phyloP scores from a whole-genome alignment of 1,140 invertebrate genomes.

The Drosophila bocqueti region DNA sequence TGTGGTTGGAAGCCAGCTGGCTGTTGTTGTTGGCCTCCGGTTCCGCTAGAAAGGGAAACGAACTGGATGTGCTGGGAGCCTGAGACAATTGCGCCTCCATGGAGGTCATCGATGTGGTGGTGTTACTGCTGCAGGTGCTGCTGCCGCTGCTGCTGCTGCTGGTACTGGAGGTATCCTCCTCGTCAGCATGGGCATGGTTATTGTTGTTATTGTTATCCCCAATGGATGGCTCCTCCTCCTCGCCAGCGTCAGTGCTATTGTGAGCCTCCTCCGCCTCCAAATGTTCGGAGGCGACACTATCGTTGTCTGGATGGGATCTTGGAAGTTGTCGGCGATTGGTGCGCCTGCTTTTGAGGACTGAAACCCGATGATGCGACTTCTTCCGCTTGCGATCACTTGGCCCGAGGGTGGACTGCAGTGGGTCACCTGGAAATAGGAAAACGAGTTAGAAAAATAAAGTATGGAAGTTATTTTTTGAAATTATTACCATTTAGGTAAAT shows the following conservation, averaged over 20 bases:
- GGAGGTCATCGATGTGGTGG: slow-evolving; percentile 54
- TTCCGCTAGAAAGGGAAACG: slow-evolving; percentile 31
- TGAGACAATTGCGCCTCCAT: slow-evolving; percentile 73
- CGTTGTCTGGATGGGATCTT: slow-evolving; percentile 25
- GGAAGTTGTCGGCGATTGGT: slow-evolving; percentile 5
- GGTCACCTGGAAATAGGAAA: slow-evolving; percentile 24
- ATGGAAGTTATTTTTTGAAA: no score
- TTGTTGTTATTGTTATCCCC: slow-evolving; percentile 15
- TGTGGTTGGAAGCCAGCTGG: slow-evolving; percentile 51
- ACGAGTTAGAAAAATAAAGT: no score
- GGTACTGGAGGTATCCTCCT: slow-evolving; percentile 15
- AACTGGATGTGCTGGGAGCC: slow-evolving; percentile 63
- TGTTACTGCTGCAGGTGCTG: background rate
- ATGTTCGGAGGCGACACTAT: slow-evolving; percentile 25
- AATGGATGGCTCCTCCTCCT: slow-evolving; percentile 11
- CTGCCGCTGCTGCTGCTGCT: slow-evolving; percentile 5
- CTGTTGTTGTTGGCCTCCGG: slow-evolving; percentile 61
- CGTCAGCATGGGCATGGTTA: slow-evolving; percentile 6
- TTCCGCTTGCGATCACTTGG: slow-evolving; percentile 57
- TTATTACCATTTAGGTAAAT: background rate
- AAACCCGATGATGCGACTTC: slow-evolving; percentile 24
- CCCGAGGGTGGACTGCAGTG: slow-evolving; percentile 41
- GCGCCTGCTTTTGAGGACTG: slow-evolving; percentile 43
- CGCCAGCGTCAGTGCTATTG: background rate
- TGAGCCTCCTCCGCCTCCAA: slow-evolving; percentile 21